Conservation (phyloP, 2,888 invertebrate species). For the Rugalucina vietnamica region DNA sequence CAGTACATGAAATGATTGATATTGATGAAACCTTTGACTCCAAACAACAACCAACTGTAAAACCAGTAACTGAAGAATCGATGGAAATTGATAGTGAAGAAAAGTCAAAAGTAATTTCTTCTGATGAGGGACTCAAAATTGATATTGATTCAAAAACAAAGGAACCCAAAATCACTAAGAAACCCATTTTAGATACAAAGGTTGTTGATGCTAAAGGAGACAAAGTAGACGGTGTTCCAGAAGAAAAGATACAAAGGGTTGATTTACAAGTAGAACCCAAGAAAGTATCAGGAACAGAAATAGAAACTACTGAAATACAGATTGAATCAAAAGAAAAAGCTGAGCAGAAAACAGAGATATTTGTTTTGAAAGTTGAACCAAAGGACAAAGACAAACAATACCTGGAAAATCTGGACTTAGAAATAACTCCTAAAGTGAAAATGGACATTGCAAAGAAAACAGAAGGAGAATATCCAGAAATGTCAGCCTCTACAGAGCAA, state of each 20-base stretch:
- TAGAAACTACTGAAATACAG: neutral
- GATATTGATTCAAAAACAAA: too few species aligned
- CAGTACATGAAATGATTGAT: constrained; percentile 4
- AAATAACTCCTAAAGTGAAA: neutral
- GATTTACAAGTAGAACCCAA: neutral
- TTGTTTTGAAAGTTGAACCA: neutral
- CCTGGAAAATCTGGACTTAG: neutral
- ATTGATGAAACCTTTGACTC: constrained; percentile 8
- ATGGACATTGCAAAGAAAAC: too few species aligned
- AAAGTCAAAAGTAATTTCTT: too few species aligned
- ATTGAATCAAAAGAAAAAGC: neutral
- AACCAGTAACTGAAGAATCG: neutral
- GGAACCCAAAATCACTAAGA: too few species aligned
- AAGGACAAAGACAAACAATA: neutral
- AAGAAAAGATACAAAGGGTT: neutral
- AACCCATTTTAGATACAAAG: too few species aligned
- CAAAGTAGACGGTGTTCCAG: too few species aligned
- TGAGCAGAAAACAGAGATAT: neutral
- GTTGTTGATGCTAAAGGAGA: too few species aligned
- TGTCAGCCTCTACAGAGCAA: neutral
- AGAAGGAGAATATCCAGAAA: neutral
- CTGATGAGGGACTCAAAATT: too few species aligned
- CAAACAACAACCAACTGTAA: neutral
- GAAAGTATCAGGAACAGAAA: neutral
- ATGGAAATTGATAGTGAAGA: neutral